phyloP scores from a whole-genome alignment of 2,888 invertebrate genomes.

The Eilema caniola region DNA sequence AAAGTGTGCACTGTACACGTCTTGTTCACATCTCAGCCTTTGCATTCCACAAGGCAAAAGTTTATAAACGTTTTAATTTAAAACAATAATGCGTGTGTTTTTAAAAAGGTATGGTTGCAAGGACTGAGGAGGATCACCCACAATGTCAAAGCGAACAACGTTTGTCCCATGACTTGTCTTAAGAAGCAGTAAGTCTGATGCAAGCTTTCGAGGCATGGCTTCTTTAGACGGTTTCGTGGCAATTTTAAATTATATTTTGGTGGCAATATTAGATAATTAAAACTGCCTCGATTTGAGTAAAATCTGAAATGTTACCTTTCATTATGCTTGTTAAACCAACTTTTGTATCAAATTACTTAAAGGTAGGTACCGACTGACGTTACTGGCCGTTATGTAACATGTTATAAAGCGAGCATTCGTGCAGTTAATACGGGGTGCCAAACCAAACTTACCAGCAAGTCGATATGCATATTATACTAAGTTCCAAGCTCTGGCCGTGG shows the following conservation, averaged over 20 bases:
- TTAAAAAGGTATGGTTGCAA: slow-evolving; percentile 96
- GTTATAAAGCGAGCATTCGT: neutral
- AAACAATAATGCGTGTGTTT: slow-evolving; percentile 23
- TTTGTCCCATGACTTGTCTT: slow-evolving; percentile 99
- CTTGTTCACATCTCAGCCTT: neutral
- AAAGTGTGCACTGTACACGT: neutral
- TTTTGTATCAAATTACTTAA: neutral
- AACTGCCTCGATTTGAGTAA: slow-evolving; percentile 16
- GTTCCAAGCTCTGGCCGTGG: too few species aligned
- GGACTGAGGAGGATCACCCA: slow-evolving; percentile 98
- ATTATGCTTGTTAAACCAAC: neutral
- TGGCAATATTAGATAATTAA: slow-evolving; percentile 28
- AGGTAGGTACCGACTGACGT: neutral
- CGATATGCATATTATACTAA: too few species aligned
- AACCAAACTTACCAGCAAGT: too few species aligned
- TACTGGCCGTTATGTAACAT: neutral
- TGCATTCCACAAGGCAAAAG: neutral
- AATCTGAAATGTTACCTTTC: neutral
- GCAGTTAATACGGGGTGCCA: neutral
- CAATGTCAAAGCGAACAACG: slow-evolving; percentile 99
- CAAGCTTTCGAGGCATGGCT: slow-evolving; percentile 57
- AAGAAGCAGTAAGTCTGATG: slow-evolving; percentile 98
- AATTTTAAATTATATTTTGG: slow-evolving; percentile 33
- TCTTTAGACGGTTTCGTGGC: slow-evolving; percentile 42
- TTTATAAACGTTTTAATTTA: neutral